Percentiles rank a stretch among this genome's conserved stretches.
Evolutionary conservation across 2,113 vertebrate genomes (phyloP).

Genomic region (Stercorarius parasiticus): DNA sequence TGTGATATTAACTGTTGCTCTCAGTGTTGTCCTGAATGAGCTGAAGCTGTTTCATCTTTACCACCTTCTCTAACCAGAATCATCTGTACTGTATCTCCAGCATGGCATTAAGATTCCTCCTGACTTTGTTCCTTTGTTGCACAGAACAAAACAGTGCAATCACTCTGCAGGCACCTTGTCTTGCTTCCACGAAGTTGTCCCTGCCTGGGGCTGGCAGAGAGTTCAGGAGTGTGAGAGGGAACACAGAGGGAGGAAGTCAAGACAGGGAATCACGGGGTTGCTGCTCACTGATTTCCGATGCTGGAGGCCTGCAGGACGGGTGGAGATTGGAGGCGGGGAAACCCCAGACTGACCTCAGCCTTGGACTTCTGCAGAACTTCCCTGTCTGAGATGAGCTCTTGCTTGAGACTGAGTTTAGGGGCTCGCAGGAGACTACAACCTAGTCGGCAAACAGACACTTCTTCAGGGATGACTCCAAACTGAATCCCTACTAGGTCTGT

Average conservation of each 20-base stretch:
- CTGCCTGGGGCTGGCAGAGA: background rate
- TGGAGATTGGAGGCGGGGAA: background rate
- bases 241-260: background rate
- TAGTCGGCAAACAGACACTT: background rate
- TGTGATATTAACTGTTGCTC: background rate
- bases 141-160: background rate
- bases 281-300: background rate
- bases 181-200: background rate
- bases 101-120: background rate
- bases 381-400: background rate
- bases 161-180: background rate
- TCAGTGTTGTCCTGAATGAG: background rate
- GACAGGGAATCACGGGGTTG: background rate
- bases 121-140: background rate
- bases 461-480: background rate
- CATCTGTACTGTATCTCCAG: background rate
- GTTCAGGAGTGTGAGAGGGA: background rate
- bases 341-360: background rate
- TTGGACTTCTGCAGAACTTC: background rate
- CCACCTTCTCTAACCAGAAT: background rate
- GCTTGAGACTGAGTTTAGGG: accelerated
- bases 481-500: background rate
- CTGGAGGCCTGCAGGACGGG: background rate
- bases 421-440: background rate
- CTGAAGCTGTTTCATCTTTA: background rate